phyloP scores from a whole-genome alignment of 2,113 vertebrate genomes.

The Anseranas semipalmata region DNA sequence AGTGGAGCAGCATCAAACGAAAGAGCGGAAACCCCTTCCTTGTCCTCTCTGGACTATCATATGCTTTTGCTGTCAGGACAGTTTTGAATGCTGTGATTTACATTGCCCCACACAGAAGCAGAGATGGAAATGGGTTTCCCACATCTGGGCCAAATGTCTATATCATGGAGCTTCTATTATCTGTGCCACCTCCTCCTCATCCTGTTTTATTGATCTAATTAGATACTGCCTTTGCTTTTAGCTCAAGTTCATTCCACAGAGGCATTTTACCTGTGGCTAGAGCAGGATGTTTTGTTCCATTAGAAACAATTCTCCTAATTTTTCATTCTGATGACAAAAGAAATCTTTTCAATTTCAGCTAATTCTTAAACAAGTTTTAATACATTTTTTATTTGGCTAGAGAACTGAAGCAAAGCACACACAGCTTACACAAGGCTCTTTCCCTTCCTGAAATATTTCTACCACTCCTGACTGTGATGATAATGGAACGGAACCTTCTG shows the following conservation, averaged over 20 bases:
- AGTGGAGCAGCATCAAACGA: not conserved
- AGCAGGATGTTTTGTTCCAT: not conserved
- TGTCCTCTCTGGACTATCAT: not conserved
- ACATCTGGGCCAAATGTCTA: not conserved
- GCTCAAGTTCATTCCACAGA: not conserved
- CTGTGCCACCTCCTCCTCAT: not conserved
- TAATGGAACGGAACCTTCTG: not conserved
- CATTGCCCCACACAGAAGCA: not conserved
- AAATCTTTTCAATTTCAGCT: not conserved
- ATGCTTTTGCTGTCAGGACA: not conserved
- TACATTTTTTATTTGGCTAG: not conserved
- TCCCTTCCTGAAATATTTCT: not conserved
- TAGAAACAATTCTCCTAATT: not conserved
- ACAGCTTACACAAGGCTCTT: not conserved
- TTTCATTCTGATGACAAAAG: not conserved
- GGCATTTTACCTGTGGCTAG: not conserved
- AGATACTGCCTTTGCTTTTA: not conserved
- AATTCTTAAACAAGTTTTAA: not conserved
- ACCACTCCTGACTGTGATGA: not conserved
- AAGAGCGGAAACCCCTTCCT: not conserved
- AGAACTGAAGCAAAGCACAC: not conserved
- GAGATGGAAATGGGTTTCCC: not conserved
- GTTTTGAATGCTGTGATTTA: not conserved
- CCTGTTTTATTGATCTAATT: not conserved
- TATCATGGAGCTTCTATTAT: not conserved